These are phyloP conservation scores for Lepeophtheirus salmonis DNA, from an alignment of 1,140 invertebrate genomes.

Conservation along the genomic window DNA sequence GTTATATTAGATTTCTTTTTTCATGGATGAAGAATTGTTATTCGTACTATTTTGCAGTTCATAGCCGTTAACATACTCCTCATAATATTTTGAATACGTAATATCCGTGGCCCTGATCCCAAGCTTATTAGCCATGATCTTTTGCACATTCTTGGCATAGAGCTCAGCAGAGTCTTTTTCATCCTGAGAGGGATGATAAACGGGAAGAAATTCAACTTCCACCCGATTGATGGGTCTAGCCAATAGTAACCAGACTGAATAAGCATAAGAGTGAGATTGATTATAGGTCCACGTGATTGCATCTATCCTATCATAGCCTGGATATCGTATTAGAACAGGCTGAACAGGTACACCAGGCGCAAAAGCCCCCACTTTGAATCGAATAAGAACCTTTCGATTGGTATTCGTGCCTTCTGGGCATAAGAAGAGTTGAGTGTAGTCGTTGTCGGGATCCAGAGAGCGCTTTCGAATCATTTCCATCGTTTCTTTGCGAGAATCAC, in stretches of 20 bases:
- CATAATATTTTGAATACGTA: background rate
- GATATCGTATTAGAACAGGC: constrained; percentile 75
- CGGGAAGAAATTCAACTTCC: constrained; percentile 84
- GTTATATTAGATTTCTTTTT: no score
- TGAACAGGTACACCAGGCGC: constrained; percentile 86
- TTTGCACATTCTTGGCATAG: constrained; percentile 71
- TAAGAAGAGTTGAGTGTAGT: constrained; percentile 45
- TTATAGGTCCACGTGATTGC: constrained; percentile 95
- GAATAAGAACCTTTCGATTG: constrained; percentile 74
- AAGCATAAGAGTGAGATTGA: constrained; percentile 1
- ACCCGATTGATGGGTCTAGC: constrained; percentile 70
- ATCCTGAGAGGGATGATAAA: constrained; percentile 65
- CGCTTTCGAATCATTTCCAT: constrained; percentile 3
- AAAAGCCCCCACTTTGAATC: constrained; percentile 73
- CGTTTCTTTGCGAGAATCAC: background rate
- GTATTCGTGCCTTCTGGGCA: constrained; percentile 92
- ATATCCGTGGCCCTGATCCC: constrained; percentile 4
- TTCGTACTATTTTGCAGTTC: no score
- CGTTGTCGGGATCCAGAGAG: background rate
- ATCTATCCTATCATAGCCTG: constrained; percentile 53
- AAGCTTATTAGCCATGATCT: constrained; percentile 33
- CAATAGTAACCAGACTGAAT: constrained; percentile 58
- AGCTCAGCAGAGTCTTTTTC: constrained; percentile 70
- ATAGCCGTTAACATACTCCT: constrained; percentile 4
- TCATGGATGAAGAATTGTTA: no score